These are phyloP conservation scores for Chaetodon auriga DNA, from an alignment of 2,113 vertebrate species.

Conservation along the genomic window DNA sequence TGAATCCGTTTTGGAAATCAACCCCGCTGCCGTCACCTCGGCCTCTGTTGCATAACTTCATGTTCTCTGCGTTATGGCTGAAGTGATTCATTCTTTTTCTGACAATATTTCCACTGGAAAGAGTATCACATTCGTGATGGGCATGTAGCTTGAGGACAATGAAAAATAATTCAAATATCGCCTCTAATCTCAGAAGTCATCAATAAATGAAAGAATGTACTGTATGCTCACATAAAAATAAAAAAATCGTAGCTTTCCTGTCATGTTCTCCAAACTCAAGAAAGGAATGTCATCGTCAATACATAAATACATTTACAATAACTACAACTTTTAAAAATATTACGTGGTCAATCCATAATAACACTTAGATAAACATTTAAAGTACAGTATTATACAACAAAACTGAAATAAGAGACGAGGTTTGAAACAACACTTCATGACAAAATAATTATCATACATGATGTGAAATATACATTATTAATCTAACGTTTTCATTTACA, in stretches of 20 bases:
- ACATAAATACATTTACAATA: conserved; percentile 88
- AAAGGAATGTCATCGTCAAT: conserved; percentile 68
- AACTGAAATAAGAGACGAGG: conserved; percentile 61
- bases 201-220: conserved; percentile 62
- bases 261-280: conserved; percentile 60
- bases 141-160: conserved; percentile 44
- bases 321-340: conserved; percentile 81
- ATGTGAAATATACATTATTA: conserved; percentile 82
- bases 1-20: conserved; percentile 26
- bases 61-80: conserved; percentile 52
- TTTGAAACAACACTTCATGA: conserved; percentile 69
- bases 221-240: conserved; percentile 66
- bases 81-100: conserved; percentile 37
- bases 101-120: conserved; percentile 50
- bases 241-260: conserved; percentile 64
- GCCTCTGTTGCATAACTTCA: conserved; percentile 41
- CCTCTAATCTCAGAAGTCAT: conserved; percentile 69
- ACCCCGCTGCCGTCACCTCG: neutral
- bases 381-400: conserved; percentile 79
- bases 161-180: conserved; percentile 34
- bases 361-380: conserved; percentile 75
- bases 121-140: conserved; percentile 53
- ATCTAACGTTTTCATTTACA: conserved; percentile 79
- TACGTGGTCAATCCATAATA: conserved; percentile 74
- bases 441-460: conserved; percentile 80